Percentiles rank a stretch among this genome's conserved stretches.
Evolutionary conservation across 2,888 invertebrate species (phyloP).

Genomic region (Atherix ibis): DNA sequence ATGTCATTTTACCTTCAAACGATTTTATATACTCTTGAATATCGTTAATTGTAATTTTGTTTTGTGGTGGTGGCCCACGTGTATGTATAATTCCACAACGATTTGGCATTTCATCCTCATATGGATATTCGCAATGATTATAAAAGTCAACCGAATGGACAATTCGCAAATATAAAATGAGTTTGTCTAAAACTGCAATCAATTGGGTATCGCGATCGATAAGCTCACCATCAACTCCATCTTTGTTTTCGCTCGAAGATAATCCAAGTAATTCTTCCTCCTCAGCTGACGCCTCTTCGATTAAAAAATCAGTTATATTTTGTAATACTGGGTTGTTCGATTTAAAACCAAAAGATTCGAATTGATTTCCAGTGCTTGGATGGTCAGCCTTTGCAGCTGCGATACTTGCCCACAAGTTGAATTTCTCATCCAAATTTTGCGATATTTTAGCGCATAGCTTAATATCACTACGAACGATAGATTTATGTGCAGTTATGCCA

Average conservation of each 20-base stretch:
- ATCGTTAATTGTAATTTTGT: slow-evolving; percentile 43
- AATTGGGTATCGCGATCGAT: slow-evolving; percentile 58
- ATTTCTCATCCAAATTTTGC: slow-evolving; percentile 74
- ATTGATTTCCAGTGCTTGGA: slow-evolving; percentile 10
- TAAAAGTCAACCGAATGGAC: slow-evolving; percentile 99
- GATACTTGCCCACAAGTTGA: slow-evolving; percentile 52
- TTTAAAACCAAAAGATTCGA: slow-evolving; percentile 45
- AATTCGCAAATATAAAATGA: slow-evolving; percentile 84
- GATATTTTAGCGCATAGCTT: slow-evolving; percentile 83
- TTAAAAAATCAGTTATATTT: slow-evolving; percentile 93
- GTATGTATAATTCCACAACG: slow-evolving; percentile 97
- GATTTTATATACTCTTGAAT: slow-evolving; percentile 53
- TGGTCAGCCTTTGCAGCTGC: slow-evolving; percentile 8
- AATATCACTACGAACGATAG: slow-evolving; percentile 80
- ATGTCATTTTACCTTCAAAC: slow-evolving; percentile 84
- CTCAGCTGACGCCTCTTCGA: slow-evolving; percentile 96
- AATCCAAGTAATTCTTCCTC: slow-evolving; percentile 85
- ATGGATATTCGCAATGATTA: slow-evolving; percentile 96
- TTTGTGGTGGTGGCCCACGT: slow-evolving; percentile 70
- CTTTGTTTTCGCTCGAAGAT: slow-evolving; percentile 32
- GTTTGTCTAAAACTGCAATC: slow-evolving; percentile 55
- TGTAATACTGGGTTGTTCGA: slow-evolving; percentile 87
- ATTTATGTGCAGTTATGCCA: slow-evolving; percentile 77
- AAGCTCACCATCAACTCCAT: slow-evolving; percentile 34
- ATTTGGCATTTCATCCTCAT: slow-evolving; percentile 99